Percentiles rank a stretch among this genome's conserved stretches.
Evolutionary conservation across 2,113 vertebrate species (phyloP).

Genomic region (Panurus biarmicus): DNA sequence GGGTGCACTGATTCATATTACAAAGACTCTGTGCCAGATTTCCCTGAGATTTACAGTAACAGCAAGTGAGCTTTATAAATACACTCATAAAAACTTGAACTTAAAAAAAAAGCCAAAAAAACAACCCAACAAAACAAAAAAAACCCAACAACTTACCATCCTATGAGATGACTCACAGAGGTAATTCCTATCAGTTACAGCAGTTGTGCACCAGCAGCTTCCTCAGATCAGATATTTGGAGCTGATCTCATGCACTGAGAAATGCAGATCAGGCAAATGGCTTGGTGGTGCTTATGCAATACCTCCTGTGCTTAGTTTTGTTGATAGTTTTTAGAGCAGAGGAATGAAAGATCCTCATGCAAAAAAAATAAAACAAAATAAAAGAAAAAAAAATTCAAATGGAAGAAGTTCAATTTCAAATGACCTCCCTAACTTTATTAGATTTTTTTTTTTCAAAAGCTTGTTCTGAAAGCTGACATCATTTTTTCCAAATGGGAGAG

Average conservation of each 20-base stretch:
- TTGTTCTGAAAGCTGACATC: neutral
- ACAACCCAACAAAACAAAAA: too few relatives aligned
- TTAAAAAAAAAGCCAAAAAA: neutral
- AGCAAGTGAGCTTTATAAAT: neutral
- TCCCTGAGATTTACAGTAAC: conserved; percentile 21
- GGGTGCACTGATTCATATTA: neutral
- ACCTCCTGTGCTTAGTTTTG: conserved; percentile 16
- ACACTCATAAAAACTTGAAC: conserved; percentile 3
- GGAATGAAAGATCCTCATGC: neutral
- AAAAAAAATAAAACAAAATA: neutral
- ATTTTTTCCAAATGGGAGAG: neutral
- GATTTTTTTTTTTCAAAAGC: neutral
- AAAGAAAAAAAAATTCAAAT: neutral
- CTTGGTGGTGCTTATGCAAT: conserved; percentile 19
- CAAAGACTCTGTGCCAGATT: neutral
- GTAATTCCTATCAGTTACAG: conserved; percentile 39
- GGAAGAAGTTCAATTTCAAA: neutral
- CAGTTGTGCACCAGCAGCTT: conserved; percentile 22
- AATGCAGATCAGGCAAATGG: conserved; percentile 14
- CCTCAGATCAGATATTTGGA: conserved; percentile 17
- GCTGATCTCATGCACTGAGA: conserved; percentile 36
- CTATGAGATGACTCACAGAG: conserved; percentile 28
- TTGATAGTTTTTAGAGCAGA: neutral
- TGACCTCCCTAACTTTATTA: neutral
- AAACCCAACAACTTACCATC: conserved; percentile 28